Conservation (phyloP, 2,797 vertebrate species). For the Novumbra hubbsi region DNA sequence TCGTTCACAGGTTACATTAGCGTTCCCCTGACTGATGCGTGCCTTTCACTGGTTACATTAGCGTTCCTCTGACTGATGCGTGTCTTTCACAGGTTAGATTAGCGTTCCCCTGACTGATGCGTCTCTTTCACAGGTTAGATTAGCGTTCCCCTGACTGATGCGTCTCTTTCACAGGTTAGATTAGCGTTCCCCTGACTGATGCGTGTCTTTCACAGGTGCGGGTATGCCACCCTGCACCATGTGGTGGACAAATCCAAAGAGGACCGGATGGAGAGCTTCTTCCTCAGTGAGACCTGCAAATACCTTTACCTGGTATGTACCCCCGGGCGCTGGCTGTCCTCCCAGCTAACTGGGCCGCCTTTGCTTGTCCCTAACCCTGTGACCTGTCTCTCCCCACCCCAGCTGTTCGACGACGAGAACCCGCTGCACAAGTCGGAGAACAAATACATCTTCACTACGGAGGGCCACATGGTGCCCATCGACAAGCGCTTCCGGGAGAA, state of each 20-base stretch:
- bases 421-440: constrained; percentile 91
- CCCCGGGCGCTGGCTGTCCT: background rate
- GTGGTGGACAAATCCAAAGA: constrained; percentile 98
- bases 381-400: constrained; percentile 1
- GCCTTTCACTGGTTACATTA: too few species aligned
- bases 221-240: constrained; percentile 95
- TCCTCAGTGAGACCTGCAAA: constrained; percentile 98
- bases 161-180: too few species aligned
- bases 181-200: background rate
- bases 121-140: too few species aligned
- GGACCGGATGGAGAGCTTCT: constrained; percentile 99
- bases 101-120: too few species aligned
- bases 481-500: constrained; percentile 87
- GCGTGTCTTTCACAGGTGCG: constrained; percentile 77
- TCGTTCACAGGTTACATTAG: too few species aligned
- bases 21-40: too few species aligned
- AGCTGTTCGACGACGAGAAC: constrained; percentile 98
- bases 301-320: constrained; percentile 89
- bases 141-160: too few species aligned
- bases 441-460: constrained; percentile 96
- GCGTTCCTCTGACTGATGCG: too few species aligned
- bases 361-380: background rate
- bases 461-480: constrained; percentile 92
- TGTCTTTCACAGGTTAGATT: too few species aligned
- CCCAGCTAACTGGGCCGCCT: background rate